Evolutionary conservation across 2,113 vertebrate species (phyloP).

Genomic region (Seriola quinqueradiata): DNA sequence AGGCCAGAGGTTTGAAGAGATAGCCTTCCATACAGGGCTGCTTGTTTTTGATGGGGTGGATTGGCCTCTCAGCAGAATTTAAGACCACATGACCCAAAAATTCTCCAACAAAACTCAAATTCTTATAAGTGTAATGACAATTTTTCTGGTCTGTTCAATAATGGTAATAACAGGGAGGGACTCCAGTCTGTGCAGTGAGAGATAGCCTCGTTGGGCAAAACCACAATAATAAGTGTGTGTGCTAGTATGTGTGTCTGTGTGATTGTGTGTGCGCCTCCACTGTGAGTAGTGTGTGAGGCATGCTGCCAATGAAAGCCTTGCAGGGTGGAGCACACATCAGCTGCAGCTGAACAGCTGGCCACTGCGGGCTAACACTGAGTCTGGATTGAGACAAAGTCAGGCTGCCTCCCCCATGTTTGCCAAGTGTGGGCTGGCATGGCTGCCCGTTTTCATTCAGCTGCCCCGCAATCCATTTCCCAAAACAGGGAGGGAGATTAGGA

Average conservation of each 20-base stretch:
- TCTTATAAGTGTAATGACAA: neutral
- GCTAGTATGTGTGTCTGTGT: neutral
- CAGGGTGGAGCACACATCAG: slow-evolving; percentile 79
- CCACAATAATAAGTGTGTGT: slow-evolving; percentile 52
- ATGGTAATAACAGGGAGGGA: slow-evolving; percentile 41
- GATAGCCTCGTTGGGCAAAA: slow-evolving; percentile 48
- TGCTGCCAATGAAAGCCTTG: slow-evolving; percentile 74
- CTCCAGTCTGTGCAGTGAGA: slow-evolving; percentile 35
- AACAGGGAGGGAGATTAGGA: slow-evolving; percentile 39
- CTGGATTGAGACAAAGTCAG: slow-evolving; percentile 60
- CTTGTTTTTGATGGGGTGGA: slow-evolving; percentile 28
- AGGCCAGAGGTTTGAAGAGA: slow-evolving; percentile 6
- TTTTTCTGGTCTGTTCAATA: slow-evolving; percentile 36
- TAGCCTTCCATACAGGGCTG: neutral
- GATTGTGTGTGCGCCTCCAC: slow-evolving; percentile 6
- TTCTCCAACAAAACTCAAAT: neutral
- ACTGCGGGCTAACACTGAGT: slow-evolving; percentile 55
- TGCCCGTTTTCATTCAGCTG: slow-evolving; percentile 35
- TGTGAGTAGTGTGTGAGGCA: slow-evolving; percentile 54
- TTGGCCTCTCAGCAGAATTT: slow-evolving; percentile 11
- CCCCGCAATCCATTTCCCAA: slow-evolving; percentile 17
- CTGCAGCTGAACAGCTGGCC: slow-evolving; percentile 79
- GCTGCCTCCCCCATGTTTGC: slow-evolving; percentile 60
- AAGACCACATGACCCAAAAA: slow-evolving; percentile 39
- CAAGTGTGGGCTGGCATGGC: slow-evolving; percentile 62